Conservation (phyloP, 2,113 vertebrate species). For the Mobula birostris region DNA sequence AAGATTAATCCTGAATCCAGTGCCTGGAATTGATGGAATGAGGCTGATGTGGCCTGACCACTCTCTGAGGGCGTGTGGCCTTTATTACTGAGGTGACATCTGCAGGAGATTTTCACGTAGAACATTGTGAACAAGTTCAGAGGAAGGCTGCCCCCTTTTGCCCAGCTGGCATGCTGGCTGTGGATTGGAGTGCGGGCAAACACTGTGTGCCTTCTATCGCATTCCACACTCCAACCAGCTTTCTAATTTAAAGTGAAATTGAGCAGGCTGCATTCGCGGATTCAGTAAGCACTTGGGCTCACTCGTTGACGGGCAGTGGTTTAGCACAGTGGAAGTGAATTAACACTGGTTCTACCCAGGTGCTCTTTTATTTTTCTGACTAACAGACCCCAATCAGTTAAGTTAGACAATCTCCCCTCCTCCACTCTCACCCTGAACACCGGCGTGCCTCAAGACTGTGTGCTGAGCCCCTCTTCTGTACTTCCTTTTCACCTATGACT, state of each 20-base stretch:
- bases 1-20: neutral
- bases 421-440: no score
- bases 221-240: neutral
- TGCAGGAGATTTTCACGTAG: neutral
- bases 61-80: constrained; percentile 21
- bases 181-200: neutral
- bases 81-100: neutral
- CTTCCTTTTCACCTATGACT: no score
- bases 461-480: no score
- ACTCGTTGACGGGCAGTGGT: neutral
- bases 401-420: no score
- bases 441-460: no score
- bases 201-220: neutral
- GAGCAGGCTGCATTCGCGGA: no score
- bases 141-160: constrained; percentile 2
- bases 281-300: neutral
- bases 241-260: neutral
- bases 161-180: neutral
- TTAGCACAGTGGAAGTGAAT: neutral
- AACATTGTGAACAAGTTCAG: neutral
- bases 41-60: neutral
- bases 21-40: neutral
- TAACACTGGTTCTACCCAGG: no score
- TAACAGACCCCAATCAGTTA: no score
- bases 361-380: no score